These are phyloP conservation scores for Panthera tigris DNA, from an alignment of 2,113 vertebrate genomes.

Conservation along the genomic window DNA sequence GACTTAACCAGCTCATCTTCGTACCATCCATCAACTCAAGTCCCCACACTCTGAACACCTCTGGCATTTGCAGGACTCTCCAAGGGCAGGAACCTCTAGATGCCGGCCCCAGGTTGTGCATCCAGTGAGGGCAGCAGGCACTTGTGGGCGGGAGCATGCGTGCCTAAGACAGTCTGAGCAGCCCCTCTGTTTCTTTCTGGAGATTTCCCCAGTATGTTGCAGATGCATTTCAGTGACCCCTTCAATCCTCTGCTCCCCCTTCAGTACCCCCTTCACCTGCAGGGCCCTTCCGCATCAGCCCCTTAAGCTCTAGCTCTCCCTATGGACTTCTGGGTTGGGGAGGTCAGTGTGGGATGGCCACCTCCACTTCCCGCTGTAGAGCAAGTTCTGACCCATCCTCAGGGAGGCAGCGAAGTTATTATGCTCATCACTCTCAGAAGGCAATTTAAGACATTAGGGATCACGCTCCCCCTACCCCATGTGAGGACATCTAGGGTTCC, in stretches of 20 bases:
- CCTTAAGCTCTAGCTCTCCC: background rate
- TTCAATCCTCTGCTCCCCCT: no score
- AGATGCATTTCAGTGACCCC: background rate
- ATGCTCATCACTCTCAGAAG: background rate
- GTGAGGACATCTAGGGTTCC: background rate
- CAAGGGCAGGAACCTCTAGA: background rate
- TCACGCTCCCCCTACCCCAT: rapidly evolving
- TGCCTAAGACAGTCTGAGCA: background rate
- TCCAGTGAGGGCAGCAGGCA: background rate
- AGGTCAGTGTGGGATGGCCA: background rate
- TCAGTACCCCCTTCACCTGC: background rate
- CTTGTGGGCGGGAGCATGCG: background rate
- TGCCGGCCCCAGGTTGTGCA: background rate
- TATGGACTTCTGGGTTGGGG: background rate
- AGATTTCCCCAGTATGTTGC: background rate
- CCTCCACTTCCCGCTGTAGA: background rate
- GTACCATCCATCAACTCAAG: background rate
- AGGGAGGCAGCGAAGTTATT: background rate
- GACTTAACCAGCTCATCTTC: background rate
- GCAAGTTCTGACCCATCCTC: background rate
- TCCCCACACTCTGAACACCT: background rate
- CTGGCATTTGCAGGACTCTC: background rate
- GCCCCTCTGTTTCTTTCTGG: background rate
- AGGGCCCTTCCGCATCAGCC: background rate
- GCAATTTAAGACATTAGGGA: background rate